These are phyloP conservation scores for Trematomus loennbergii DNA, from an alignment of 2,113 vertebrate genomes.

Conservation along the genomic window DNA sequence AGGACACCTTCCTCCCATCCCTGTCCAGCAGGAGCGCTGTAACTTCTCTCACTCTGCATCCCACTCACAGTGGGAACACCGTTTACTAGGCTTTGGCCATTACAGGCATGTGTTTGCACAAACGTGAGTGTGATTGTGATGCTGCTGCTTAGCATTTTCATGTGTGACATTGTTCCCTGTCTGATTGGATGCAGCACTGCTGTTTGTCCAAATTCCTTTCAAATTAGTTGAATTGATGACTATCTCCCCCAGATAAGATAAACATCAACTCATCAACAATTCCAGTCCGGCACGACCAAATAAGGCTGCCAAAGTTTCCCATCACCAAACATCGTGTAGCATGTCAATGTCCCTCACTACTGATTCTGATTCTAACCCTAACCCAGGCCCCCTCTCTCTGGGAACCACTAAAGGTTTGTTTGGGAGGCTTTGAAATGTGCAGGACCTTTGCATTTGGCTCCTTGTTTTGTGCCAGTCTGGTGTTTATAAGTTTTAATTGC, in stretches of 20 bases:
- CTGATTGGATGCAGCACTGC: constrained; percentile 45
- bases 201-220: constrained; percentile 52
- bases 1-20: constrained; percentile 46
- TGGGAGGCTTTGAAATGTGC: constrained; percentile 85
- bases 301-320: constrained; percentile 69
- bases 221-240: constrained; percentile 68
- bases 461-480: constrained; percentile 68
- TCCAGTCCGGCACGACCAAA: constrained; percentile 46
- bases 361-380: constrained; percentile 70
- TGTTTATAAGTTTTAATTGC: constrained; percentile 86
- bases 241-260: constrained; percentile 64
- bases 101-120: constrained; percentile 19
- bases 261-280: constrained; percentile 75
- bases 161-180: constrained; percentile 27
- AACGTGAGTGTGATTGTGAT: constrained; percentile 4
- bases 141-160: not conserved
- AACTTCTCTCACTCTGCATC: constrained; percentile 26
- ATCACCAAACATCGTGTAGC: constrained; percentile 50
- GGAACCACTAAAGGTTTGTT: constrained; percentile 76
- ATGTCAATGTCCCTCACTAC: constrained; percentile 70
- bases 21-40: constrained; percentile 40
- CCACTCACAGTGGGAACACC: constrained; percentile 1
- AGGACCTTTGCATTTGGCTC: constrained; percentile 85
- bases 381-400: constrained; percentile 42
- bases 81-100: constrained; percentile 29